Base-by-base conservation (phyloP, 1,140 invertebrate genomes). In the Drosophila melanogaster region DNA sequence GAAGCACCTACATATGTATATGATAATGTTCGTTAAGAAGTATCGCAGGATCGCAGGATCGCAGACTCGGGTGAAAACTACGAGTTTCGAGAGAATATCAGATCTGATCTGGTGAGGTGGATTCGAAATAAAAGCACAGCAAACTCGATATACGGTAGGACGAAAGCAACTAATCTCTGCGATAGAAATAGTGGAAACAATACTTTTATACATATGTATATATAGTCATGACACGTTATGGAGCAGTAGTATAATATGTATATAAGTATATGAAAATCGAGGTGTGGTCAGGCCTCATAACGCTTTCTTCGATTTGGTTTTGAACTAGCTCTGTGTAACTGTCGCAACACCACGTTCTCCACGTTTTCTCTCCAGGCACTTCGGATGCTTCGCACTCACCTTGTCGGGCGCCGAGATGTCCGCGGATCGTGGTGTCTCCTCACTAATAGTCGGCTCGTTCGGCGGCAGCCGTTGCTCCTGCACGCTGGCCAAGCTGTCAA, bases 381-480 rank as follows among this genome's bases (percentile, higher is more conserved):
- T 38, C 11, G 14, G 33, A 33, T 46, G 37, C 17, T 37, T 55
- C 37, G 7, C 55, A 67, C 84, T 93, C 94, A 95, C 95, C 94
- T 96, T 96, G 81, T 95, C 92, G 93, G 94, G 93, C 69, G 95
- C 94, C 87, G 93, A 94, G 69, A 94, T 95, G 92, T 94, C 94
- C 79, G 92, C 92, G 61, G 91, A 95, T 61, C 95, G 95, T 3
- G 95, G 95, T n/a, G 94, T 90, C 62, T 95, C 93, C n/a, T 95
- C 95, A 66, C 95, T 95, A n/a, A 93, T 91, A 44, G 81, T 67
- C 15, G 94, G 93, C 74, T 94, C 94, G 91, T 93, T 91, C 49
- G 94, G 93, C 11, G 96, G 96, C 66, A 97, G 93, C 76, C 97
- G 95, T 92, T 98, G 97, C 92, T 98, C 97, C 94, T 98, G 97